Evolutionary conservation across 2,797 vertebrate genomes (phyloP), one percentile per base, ranked within the genome.

Genomic region (Periophthalmus magnuspinnatus): DNA sequence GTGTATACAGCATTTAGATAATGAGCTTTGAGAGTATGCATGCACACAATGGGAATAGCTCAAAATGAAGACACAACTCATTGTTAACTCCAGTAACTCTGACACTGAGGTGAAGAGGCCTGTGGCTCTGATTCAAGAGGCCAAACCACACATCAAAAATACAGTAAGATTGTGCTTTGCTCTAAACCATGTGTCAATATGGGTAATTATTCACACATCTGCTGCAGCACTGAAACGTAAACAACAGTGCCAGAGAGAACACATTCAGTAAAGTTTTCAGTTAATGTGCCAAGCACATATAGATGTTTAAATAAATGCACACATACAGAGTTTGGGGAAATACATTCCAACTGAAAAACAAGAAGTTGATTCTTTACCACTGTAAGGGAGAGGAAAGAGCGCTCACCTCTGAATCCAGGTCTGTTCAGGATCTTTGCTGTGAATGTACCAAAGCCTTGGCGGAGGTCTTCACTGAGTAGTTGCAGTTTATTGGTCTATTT

Each of bases 181-280:
- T 69, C 28, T 69, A 74, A 81, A 73, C 61, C 55, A 66, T 62
- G 61, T 63, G 80, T 78, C 67, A 74, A 80, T 77, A 68, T 19
- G 17, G 34, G 67, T 65, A 62, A 77, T 75, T 70, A 76, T 75
- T 56, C 78, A 71, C 33, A 68, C 65, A 69, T 62, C 50, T 73
- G 48, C 33, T 45, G 65, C 55, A 58, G 66, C 63, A 65, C 69
- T 28, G 58, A 82, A 70, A 77, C 68, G 67, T 67, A 75, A 70
- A 69, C 69, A 34, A 50, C 48, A 47, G 6, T 60, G 19, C 65
- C 59, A 60, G 63, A 36, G 22, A 59, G 50, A 41, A 22, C 21
- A 33, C 21, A 72, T 68, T 62, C 67, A 56, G 14, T 65, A 69
- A 72, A 79, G 17, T 8, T 41, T 41, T 41, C 38, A 41, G 38